Evolutionary conservation across 2,113 vertebrate genomes (phyloP).

Genomic region (Dicerorhinus sumatrensis): DNA sequence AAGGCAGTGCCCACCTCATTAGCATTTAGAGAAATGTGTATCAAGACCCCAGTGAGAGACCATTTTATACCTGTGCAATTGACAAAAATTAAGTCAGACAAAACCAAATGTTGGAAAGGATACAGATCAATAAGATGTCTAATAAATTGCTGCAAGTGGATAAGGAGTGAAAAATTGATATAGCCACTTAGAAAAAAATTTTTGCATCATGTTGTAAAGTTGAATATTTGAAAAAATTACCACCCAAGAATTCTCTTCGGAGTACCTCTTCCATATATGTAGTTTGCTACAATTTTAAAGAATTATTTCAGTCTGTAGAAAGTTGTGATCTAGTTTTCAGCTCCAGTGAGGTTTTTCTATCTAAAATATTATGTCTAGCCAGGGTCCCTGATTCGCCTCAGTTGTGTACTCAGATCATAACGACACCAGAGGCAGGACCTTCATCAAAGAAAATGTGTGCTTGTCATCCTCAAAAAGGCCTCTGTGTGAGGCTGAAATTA

Average conservation of each 20-base stretch:
- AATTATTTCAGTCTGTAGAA: conserved; percentile 3
- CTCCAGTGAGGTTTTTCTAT: neutral
- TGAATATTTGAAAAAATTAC: conserved; percentile 1
- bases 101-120: neutral
- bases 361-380: neutral
- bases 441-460: neutral
- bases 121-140: neutral
- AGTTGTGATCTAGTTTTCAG: neutral
- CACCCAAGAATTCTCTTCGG: neutral
- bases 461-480: neutral
- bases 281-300: neutral
- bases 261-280: neutral
- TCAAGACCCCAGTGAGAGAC: neutral
- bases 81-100: neutral
- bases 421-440: neutral
- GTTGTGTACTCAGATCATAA: neutral
- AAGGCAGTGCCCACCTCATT: neutral
- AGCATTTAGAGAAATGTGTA: neutral
- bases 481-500: neutral
- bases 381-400: neutral
- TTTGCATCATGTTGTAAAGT: neutral
- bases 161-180: neutral
- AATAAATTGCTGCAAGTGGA: neutral
- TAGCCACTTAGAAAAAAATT: neutral
- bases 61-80: neutral